phyloP scores from a whole-genome alignment of 2,888 invertebrate species.

The Listrodromus nycthemerus region DNA sequence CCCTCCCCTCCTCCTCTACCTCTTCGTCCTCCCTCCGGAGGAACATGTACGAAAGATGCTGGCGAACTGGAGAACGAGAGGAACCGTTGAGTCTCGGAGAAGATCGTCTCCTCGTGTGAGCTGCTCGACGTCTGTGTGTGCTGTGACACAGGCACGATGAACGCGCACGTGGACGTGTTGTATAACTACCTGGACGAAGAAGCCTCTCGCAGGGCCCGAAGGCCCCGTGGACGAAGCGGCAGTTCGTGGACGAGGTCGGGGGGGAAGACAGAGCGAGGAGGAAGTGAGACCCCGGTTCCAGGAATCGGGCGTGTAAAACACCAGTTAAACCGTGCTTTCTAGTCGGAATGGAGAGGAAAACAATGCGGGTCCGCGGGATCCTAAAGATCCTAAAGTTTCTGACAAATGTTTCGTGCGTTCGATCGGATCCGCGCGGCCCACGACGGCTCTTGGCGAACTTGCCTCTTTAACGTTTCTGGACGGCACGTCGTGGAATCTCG shows the following conservation, averaged over 20 bases:
- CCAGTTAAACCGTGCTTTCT: constrained; percentile 82
- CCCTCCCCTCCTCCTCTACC: too few relatives aligned
- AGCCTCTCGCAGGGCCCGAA: constrained; percentile 61
- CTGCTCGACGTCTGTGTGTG: neutral
- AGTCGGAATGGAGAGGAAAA: constrained; percentile 80
- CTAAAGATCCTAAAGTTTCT: constrained; percentile 78
- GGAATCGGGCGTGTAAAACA: constrained; percentile 83
- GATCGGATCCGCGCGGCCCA: constrained; percentile 65
- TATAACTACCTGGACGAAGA: constrained; percentile 65
- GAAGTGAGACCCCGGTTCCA: constrained; percentile 77
- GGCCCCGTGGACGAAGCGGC: constrained; percentile 49
- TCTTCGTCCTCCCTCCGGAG: too few relatives aligned
- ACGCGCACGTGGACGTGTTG: constrained; percentile 67
- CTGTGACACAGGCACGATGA: constrained; percentile 50
- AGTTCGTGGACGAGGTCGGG: constrained; percentile 17
- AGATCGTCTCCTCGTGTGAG: constrained; percentile 15
- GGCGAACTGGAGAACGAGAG: constrained; percentile 25
- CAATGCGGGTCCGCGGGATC: constrained; percentile 75
- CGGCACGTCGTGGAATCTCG: constrained; percentile 27
- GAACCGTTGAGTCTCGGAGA: constrained; percentile 35
- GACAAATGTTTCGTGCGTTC: constrained; percentile 80
- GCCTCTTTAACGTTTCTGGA: constrained; percentile 35
- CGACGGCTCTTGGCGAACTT: constrained; percentile 38
- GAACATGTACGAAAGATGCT: constrained; percentile 28
- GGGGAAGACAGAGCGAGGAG: constrained; percentile 55